phyloP scores from a whole-genome alignment of 2,888 invertebrate species.

The Auanema sp. region DNA sequence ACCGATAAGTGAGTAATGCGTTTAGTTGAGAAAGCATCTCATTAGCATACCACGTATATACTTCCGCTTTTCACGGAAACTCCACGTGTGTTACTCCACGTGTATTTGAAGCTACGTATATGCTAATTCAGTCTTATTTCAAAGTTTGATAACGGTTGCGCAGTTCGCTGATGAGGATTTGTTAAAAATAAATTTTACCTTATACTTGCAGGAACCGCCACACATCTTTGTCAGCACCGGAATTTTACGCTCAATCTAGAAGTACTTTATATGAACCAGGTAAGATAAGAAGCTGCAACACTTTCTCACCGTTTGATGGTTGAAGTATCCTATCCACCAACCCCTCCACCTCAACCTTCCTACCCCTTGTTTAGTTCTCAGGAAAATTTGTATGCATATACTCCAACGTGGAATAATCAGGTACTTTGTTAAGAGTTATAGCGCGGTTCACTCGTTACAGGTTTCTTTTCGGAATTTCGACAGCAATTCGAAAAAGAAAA shows the following conservation, averaged over 20 bases:
- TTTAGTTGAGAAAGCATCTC: background rate
- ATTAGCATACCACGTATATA: no score
- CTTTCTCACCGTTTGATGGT: background rate
- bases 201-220: background rate
- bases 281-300: background rate
- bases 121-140: background rate
- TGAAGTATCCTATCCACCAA: slow-evolving; percentile 26
- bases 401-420: no score
- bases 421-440: no score
- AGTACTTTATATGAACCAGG: slow-evolving; percentile 3
- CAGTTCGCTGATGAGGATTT: background rate
- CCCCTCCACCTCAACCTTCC: slow-evolving; percentile 30
- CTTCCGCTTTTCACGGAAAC: no score
- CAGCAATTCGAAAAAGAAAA: no score
- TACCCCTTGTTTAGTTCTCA: slow-evolving; percentile 7
- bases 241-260: slow-evolving; percentile 23
- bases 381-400: background rate
- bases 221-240: slow-evolving; percentile 33
- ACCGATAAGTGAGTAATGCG: background rate
- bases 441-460: background rate
- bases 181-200: no score
- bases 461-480: no score
- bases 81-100: no score
- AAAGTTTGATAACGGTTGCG: background rate
- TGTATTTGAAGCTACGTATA: no score